phyloP scores from a whole-genome alignment of 2,113 vertebrate genomes.

The Canis aureus region DNA sequence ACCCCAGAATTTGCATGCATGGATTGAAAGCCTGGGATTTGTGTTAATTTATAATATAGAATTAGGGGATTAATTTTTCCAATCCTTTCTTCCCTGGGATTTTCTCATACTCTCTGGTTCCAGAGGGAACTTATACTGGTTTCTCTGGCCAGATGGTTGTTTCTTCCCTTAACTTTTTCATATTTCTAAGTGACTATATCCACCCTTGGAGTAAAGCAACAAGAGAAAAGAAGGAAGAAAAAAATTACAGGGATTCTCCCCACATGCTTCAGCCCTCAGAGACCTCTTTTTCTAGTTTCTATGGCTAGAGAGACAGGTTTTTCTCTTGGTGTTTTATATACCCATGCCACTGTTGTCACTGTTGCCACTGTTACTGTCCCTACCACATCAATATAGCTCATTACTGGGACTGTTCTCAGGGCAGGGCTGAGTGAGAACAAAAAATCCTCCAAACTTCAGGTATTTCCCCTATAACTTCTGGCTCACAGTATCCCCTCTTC shows the following conservation, averaged over 20 bases:
- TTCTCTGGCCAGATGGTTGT: not conserved
- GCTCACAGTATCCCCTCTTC: not conserved
- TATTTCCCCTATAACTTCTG: not conserved
- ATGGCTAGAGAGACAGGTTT: not conserved
- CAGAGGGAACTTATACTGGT: not conserved
- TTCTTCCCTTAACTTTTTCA: not conserved
- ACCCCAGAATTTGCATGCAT: not conserved
- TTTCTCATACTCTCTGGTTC: not conserved
- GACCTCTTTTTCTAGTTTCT: not conserved
- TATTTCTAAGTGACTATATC: not conserved
- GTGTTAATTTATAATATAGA: not conserved
- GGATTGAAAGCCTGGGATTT: not conserved
- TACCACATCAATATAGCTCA: not conserved
- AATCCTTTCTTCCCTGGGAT: not conserved
- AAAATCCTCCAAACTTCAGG: not conserved
- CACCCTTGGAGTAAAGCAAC: not conserved
- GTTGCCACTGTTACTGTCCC: no score
- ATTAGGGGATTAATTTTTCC: not conserved
- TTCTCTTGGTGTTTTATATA: not conserved
- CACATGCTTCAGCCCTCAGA: not conserved
- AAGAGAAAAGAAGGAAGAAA: not conserved
- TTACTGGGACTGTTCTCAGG: not conserved
- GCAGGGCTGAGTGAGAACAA: no score
- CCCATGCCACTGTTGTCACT: no score
- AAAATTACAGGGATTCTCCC: not conserved